These are phyloP conservation scores for Drosophila lutescens DNA, from an alignment of 2,888 invertebrate genomes.

Conservation along the genomic window DNA sequence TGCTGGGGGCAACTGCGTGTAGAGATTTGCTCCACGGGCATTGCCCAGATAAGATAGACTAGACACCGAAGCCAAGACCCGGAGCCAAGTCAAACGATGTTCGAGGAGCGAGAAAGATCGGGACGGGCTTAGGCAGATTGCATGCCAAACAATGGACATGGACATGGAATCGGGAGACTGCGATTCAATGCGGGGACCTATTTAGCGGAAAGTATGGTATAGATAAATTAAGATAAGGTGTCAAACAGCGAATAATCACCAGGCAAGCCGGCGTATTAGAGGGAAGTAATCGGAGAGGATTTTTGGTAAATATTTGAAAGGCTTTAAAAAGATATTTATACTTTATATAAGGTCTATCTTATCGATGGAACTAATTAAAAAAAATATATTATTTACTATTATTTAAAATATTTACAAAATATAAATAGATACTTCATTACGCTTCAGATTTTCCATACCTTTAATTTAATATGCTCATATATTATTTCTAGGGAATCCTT, in stretches of 20 bases:
- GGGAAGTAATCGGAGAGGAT: neutral
- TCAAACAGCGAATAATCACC: constrained; percentile 26
- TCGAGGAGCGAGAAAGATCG: constrained; percentile 37
- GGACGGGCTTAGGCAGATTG: constrained; percentile 37
- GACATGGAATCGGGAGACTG: constrained; percentile 35
- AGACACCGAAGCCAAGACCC: constrained; percentile 32
- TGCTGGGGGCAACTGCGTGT: constrained; percentile 70
- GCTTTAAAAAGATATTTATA: too few relatives aligned
- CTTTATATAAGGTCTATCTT: too few relatives aligned
- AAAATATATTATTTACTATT: too few relatives aligned
- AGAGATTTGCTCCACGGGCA: constrained; percentile 75
- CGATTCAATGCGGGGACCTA: constrained; percentile 22
- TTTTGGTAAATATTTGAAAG: neutral
- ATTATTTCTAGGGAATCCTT: too few relatives aligned
- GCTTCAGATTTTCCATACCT: too few relatives aligned
- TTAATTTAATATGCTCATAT: too few relatives aligned
- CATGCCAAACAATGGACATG: constrained; percentile 51
- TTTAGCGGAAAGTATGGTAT: constrained; percentile 22
- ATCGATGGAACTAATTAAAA: too few relatives aligned
- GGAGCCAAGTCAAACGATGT: constrained; percentile 37
- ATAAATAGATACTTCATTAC: too few relatives aligned
- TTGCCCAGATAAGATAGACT: constrained; percentile 66
- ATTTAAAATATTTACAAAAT: too few relatives aligned
- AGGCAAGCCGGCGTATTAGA: neutral
- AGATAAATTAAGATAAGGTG: constrained; percentile 32